Evolutionary conservation across 2,797 vertebrate genomes (phyloP), one percentile per base, ranked within the genome.

Genomic region (Brachymystax lenok): DNA sequence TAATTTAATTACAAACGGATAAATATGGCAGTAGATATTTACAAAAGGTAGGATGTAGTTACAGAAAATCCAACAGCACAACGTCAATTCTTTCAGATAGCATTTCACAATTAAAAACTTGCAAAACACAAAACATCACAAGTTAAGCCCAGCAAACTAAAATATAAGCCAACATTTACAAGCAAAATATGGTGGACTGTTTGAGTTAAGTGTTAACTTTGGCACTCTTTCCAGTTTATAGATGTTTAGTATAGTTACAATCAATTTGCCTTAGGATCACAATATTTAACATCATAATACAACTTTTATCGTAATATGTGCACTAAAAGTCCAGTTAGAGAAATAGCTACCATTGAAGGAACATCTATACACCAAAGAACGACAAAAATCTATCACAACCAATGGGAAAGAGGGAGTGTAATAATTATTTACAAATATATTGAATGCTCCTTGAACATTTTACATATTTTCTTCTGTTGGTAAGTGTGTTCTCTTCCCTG

Each of bases 1-100:
- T 99, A 99, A 99, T 99, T 99, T 99, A 99, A 99, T 99, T 99
- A 99, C 97, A 99, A 99, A 97, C 97, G 97, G 98, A 99, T 99
- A 99, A 99, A 99, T 99, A 99, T 97, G 97, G 96, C 95, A 97
- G 96, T 91, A 95, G 95, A 92, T 98, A 98, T 98, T 98, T 98
- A 99, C 97, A 99, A 94, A 95, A 96, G 95, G 94, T 96, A 95
- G 94, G 95, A 13, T 46, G 40, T 46, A 94, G 94, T 96, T 96
- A 97, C 91, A 94, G 95, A 95, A 96, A 94, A 95, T 94, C 94
- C 92, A 97, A 97, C 94, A 91, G 94, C 95, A 98, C 96, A 80
- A 98, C 95, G 93, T 96, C 96, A 95, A 97, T 94, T 95, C 96
- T 95, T 97, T 95, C 94, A 94, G 96, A 97, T 96, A 96, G 95